Base-by-base conservation (phyloP, 2,113 vertebrate species). In the Boleophthalmus pectinirostris region DNA sequence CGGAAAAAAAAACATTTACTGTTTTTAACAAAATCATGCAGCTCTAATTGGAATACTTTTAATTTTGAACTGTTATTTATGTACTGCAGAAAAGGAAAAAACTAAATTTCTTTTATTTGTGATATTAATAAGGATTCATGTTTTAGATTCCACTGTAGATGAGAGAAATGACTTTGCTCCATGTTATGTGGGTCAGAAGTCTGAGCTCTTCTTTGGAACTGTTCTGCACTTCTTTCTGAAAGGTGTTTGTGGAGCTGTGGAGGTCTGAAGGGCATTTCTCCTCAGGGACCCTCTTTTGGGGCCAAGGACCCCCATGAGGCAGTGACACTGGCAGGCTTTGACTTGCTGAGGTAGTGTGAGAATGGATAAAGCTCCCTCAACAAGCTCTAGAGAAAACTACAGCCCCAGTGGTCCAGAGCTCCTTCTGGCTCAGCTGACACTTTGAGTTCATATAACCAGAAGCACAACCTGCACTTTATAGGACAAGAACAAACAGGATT, bases 311-410 rank as follows among this genome's bases (percentile, higher is more conserved):
- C 89, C 85, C 82, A 25, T 7, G 77, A 73, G 80, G 78, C 29
- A 12, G 70, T 47, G 60, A 33, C 72, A 18, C 70, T 38, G 43
- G 70, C 87, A 84, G 74, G 83, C 84, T 85, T 81, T 73, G 81
- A 87, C 84, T 85, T 80, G 84, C 69, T 72, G 61, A 77, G 74
- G 70, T 56, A 53, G n/a, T 9, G 35, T 20, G n/a, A 33, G 29
- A 61, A 51, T 66, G 57, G 78, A 66, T 45, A 73, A 75, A 77
- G 73, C 70, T 81, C 75, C 69, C 75, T 65, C 25, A 33, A 76
- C 13, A 3, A 11, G 16, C 12, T 51, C 3, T 18, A 56, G 64
- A 72, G 51, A 43, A 60, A 69, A 66, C 29, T 35, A 66, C 21
- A 13, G 29, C 20, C 11, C 6, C 3, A 43, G 25, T n/a, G 66